Percentiles rank a stretch among this genome's conserved stretches.
Evolutionary conservation across 2,888 invertebrate species (phyloP).

Genomic region (Drosophila neotestacea): DNA sequence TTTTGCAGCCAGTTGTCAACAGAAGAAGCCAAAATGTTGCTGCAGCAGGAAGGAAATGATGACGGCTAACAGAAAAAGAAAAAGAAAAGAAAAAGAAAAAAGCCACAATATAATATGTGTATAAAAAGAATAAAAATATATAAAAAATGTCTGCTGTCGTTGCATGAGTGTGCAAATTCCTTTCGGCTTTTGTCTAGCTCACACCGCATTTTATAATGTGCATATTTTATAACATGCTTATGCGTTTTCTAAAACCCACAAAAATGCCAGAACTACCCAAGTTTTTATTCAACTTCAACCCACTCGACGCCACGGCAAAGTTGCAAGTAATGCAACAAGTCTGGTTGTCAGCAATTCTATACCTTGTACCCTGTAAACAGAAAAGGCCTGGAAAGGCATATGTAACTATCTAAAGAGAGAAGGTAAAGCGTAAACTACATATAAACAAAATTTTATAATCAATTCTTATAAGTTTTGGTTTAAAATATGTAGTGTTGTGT

Average conservation of each 20-base stretch:
- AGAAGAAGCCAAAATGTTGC: conserved; percentile 35
- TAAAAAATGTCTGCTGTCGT: conserved; percentile 42
- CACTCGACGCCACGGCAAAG: conserved; percentile 15
- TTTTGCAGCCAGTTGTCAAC: conserved; percentile 73
- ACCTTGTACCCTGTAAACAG: background rate
- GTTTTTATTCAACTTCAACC: background rate
- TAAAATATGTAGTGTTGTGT: background rate
- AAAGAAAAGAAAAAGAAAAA: background rate
- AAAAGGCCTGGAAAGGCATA: background rate
- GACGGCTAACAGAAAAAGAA: conserved; percentile 39
- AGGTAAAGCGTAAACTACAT: no score
- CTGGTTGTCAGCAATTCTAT: conserved; percentile 27
- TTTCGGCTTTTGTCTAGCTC: conserved; percentile 76
- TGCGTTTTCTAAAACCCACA: conserved; percentile 54
- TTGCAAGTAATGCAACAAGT: conserved; percentile 76
- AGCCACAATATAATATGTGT: conserved; percentile 19
- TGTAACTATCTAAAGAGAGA: background rate
- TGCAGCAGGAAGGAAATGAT: conserved; percentile 69
- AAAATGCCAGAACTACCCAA: conserved; percentile 32
- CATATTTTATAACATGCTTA: conserved; percentile 79
- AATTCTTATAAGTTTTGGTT: conserved; percentile 2
- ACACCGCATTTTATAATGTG: conserved; percentile 73
- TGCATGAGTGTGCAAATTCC: conserved; percentile 73
- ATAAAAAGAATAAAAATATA: background rate
- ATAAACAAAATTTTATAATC: background rate